Conservation (phyloP, 2,113 vertebrate genomes). For the Oryzias curvinotus region DNA sequence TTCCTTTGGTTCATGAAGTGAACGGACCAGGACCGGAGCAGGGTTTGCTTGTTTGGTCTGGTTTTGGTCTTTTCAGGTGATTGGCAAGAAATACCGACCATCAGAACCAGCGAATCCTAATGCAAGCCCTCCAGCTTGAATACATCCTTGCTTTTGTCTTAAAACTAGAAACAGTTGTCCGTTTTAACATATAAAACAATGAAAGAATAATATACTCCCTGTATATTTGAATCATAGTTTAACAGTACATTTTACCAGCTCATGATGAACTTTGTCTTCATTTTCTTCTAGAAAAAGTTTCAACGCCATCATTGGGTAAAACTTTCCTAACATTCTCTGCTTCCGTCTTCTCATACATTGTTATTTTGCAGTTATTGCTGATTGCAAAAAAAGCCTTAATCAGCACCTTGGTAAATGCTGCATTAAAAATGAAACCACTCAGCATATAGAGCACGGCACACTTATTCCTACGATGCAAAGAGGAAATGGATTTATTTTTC, state of each 20-base stretch:
- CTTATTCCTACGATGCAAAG: background rate
- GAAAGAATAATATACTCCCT: no score
- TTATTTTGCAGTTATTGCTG: background rate
- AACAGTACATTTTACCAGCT: slow-evolving; percentile 50
- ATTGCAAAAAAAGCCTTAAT: background rate
- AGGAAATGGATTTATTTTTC: background rate
- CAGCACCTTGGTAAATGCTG: background rate
- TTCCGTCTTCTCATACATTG: slow-evolving; percentile 6
- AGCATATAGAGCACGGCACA: background rate
- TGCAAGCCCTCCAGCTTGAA: no score
- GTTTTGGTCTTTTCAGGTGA: no score
- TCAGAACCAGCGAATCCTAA: no score
- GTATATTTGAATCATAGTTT: no score
- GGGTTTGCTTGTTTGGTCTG: no score
- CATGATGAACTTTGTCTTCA: slow-evolving; percentile 43
- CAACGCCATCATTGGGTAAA: slow-evolving; percentile 9
- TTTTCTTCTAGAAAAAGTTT: slow-evolving; percentile 29
- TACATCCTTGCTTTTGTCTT: no score
- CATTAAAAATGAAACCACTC: background rate
- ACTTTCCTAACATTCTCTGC: background rate
- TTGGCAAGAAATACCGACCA: no score
- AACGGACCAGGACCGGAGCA: no score
- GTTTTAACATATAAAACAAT: no score
- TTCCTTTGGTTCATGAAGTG: no score
- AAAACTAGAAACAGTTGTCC: no score